A percentile compares a stretch with the other conserved stretches of the same genome.
phyloP scores from a whole-genome alignment of 2,888 invertebrate species.

The Sminthurides aquaticus region DNA sequence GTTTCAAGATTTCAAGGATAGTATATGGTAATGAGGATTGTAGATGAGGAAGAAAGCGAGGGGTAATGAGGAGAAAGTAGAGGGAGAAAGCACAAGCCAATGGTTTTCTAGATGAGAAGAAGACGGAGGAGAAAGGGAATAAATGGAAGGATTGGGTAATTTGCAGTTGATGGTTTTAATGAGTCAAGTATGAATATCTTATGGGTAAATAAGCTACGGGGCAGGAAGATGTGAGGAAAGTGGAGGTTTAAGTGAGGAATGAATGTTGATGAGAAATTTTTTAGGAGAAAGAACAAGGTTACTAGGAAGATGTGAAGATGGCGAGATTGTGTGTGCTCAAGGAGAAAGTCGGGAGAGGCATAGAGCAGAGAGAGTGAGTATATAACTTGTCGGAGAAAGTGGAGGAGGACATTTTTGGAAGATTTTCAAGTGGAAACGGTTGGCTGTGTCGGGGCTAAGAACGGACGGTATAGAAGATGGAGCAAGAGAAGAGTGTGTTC shows the following conservation, averaged over 20 bases:
- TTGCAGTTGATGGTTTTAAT: neutral
- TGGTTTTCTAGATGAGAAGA: neutral
- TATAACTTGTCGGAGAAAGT: neutral
- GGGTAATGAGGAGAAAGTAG: constrained; percentile 3
- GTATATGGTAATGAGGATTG: too few relatives aligned
- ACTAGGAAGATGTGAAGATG: neutral
- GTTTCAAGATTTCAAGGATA: too few relatives aligned
- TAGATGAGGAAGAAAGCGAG: neutral
- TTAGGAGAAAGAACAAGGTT: neutral
- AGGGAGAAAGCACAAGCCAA: constrained; percentile 4
- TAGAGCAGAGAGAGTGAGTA: neutral
- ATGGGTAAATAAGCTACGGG: too few relatives aligned
- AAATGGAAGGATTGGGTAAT: neutral
- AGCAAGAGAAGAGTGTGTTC: neutral
- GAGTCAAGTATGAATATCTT: neutral
- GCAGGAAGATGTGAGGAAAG: too few relatives aligned
- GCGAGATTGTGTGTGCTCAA: neutral
- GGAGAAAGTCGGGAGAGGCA: neutral
- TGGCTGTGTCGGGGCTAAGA: neutral
- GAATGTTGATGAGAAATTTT: neutral
- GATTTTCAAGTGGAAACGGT: neutral
- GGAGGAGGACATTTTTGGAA: neutral
- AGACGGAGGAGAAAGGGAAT: neutral
- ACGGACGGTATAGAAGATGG: neutral
- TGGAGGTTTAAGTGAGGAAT: too few relatives aligned